Evolutionary conservation across 2,113 vertebrate species (phyloP), one percentile per base, ranked within the genome.

Genomic region (Cryptotis parvus): DNA sequence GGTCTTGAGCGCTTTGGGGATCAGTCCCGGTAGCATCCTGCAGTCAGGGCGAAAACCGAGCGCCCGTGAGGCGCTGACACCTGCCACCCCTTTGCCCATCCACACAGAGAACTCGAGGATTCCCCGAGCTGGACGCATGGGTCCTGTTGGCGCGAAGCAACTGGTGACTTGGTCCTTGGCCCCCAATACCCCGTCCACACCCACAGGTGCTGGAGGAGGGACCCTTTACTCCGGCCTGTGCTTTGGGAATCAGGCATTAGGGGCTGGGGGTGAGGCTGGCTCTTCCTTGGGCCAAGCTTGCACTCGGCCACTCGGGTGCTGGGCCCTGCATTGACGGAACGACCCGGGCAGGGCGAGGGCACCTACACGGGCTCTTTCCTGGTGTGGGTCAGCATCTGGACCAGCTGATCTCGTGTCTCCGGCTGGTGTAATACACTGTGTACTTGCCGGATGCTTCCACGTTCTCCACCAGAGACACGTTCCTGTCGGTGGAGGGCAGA

Each of bases 381-480:
- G 89, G 96, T 91, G 27, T 97, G 98, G 87, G 93, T 93, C 5
- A 98, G 97, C 98, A 97, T 98, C 49, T 96, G 94, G 37, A 98
- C 94, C 15, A 98, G 97, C 20, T 95, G 96, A 15, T 98, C 96
- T 55, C 93, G 96, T 92, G 97, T 87, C 29, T 80, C 89, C 70
- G 58, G 49, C 97, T 97, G 15, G 97, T 75, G 20, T 98, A 98
- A 88, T 97, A 97, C 75, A 98, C 96, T 0, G 97, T 97, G 95
- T 97, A 94, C 94, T 98, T 96, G 68, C 98, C 98, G 9, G 95
- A 78, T 0, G 97, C 95, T 94, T 98, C 97, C 11, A 94, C 95
- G 33, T 97, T 97, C 97, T 97, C 96, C n/a, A 97, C 97, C 82
- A 98, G 95, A 70, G 98, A 98, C 0, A 97, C 97, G 63, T 98